A percentile compares a stretch with the other conserved stretches of the same genome.
Conservation (phyloP, 2,888 invertebrate genomes). For the Gnatocerus cornutus region DNA sequence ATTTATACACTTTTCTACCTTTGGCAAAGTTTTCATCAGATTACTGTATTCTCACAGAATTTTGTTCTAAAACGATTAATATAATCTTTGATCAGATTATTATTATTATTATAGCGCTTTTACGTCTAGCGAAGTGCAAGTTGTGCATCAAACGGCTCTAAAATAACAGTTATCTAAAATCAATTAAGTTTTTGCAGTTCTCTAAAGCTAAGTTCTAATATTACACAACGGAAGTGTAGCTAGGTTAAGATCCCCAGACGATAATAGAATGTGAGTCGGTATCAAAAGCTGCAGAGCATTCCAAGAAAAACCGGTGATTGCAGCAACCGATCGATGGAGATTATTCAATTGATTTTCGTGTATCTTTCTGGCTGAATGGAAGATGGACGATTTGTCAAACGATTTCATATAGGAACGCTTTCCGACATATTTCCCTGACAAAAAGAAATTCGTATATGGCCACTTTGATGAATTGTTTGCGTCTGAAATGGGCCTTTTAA, state of each 20-base stretch:
- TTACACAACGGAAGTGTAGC: slow-evolving; percentile 3
- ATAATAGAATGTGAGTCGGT: slow-evolving; percentile 9
- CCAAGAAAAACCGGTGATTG: slow-evolving; percentile 16
- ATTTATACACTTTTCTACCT: no score
- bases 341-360: slow-evolving; percentile 44
- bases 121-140: neutral
- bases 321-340: slow-evolving; percentile 10
- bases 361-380: slow-evolving; percentile 33
- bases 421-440: slow-evolving; percentile 42
- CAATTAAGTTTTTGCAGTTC: slow-evolving; percentile 1
- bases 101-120: no score
- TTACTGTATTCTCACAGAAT: no score
- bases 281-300: slow-evolving; percentile 14
- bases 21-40: no score
- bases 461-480: slow-evolving; percentile 53
- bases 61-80: no score
- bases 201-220: neutral
- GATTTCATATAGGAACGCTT: slow-evolving; percentile 41
- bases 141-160: slow-evolving; percentile 1
- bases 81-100: no score
- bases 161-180: slow-evolving; percentile 7
- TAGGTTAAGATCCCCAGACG: slow-evolving; percentile 13
- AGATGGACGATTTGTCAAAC: slow-evolving; percentile 46
- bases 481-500: slow-evolving; percentile 50
- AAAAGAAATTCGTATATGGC: slow-evolving; percentile 45